Conservation (phyloP, 2,797 vertebrate species). For the Acanthurus leucopareius region DNA sequence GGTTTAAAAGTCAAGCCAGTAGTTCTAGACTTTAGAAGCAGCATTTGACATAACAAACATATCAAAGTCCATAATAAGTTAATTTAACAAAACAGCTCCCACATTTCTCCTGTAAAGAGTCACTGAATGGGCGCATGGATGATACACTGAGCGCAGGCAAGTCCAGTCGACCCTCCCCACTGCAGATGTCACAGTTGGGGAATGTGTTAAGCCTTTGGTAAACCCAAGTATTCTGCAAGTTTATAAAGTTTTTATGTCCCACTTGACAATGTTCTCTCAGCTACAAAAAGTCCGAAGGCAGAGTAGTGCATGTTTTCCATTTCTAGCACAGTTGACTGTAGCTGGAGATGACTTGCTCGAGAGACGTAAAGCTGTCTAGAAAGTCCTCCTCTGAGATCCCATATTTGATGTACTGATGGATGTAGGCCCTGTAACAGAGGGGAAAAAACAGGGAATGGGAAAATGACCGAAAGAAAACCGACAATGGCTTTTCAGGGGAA, state of each 20-base stretch:
- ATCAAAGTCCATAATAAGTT: not conserved
- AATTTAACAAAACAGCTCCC: not conserved
- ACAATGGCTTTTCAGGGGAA: not conserved
- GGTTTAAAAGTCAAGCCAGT: not conserved
- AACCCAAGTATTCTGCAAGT: no score
- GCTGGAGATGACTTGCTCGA: slow-evolving; percentile 95
- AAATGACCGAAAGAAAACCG: not conserved
- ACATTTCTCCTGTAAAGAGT: not conserved
- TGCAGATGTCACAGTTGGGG: not conserved
- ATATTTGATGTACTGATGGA: slow-evolving; percentile 94
- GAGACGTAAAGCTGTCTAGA: slow-evolving; percentile 91
- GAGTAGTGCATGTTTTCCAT: not conserved
- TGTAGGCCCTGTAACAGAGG: slow-evolving; percentile 88
- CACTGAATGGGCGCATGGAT: not conserved
- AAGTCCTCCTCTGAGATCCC: slow-evolving; percentile 96
- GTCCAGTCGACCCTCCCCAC: no score
- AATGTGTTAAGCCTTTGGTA: no score
- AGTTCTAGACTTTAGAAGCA: not conserved
- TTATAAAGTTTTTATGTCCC: not conserved
- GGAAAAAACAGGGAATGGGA: not conserved
- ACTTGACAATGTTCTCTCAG: not conserved
- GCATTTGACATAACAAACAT: not conserved
- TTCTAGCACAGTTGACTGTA: slow-evolving; percentile 85
- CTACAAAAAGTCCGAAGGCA: slow-evolving; percentile 2
- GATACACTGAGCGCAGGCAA: not conserved